Base-by-base conservation (phyloP, 2,888 invertebrate genomes). In the Tachina lurida region DNA sequence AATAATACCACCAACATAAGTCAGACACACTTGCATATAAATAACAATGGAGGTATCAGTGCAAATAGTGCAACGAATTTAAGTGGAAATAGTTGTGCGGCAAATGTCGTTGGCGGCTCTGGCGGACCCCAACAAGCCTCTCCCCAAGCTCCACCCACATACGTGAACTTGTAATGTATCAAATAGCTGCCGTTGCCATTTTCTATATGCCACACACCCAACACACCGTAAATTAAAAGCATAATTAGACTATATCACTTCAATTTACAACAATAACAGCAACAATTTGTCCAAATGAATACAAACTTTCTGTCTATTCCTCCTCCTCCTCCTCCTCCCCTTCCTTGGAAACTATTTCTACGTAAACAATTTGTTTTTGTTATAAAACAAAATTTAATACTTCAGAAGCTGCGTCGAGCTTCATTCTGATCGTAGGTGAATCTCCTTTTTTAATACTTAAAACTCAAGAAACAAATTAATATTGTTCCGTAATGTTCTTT, bases 81-180 rank as follows among this genome's bases (percentile, higher is more conserved):
- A 73, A 73, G 19, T 67, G 83, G 83, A 68, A 78, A 39, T 39
- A 84, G 78, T 54, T 84, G 83, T 47, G 73, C 74, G 52, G 47
- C 68, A 19, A 75, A 65, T 68, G 56, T 67, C 13, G 83, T 67
- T 49, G 87, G 88, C 43, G 87, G 88, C n/a, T 85, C 87, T 43
- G 87, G 88, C 47, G 89, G 88, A 13, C 83, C 79, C 90, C 93
- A 93, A 88, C 93, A 94, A 88, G 93, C 93, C 87, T 94, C 95
- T 89, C 96, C 96, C 87, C 97, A 97, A 94, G 97, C 97, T 94
- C 97, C 97, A 94, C 97, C 97, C 90, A 97, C 97, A 91, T 97
- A 97, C 95, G 97, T 97, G 94, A 97, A 97, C 95, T 97, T 97
- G 88, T 92, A 92, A 91, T 87, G 47, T 54, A 19, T 60, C 67